Evolutionary conservation across 2,113 vertebrate genomes (phyloP).

Genomic region (Steatornis caripensis): DNA sequence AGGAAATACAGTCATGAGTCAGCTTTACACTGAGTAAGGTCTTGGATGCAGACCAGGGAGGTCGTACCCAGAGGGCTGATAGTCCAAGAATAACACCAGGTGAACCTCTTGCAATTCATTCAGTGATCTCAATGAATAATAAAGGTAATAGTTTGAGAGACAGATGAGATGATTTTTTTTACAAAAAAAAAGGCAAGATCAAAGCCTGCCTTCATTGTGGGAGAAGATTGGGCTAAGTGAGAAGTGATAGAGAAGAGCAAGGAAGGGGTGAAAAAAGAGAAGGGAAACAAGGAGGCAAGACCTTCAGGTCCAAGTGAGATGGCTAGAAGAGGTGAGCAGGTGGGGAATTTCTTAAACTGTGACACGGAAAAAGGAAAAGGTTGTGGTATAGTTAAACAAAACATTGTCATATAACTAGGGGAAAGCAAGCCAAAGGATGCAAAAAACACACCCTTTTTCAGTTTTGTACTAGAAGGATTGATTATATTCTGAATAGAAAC

Average conservation of each 20-base stretch:
- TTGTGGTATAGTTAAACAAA: background rate
- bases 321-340: background rate
- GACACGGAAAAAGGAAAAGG: background rate
- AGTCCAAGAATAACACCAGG: background rate
- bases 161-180: background rate
- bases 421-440: background rate
- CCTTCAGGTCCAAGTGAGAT: background rate
- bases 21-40: background rate
- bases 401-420: background rate
- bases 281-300: background rate
- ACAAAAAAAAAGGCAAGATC: background rate
- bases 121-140: background rate
- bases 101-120: background rate
- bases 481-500: background rate
- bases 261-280: background rate
- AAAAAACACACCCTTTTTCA: background rate
- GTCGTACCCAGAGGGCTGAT: background rate
- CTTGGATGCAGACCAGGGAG: background rate
- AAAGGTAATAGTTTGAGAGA: background rate
- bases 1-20: background rate
- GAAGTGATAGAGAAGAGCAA: background rate
- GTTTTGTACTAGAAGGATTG: background rate
- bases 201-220: background rate
- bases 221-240: background rate
- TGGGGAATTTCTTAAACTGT: background rate